Evolutionary conservation across 2,113 vertebrate species (phyloP), one percentile per base, ranked within the genome.

Genomic region (Pterocles orientalis): DNA sequence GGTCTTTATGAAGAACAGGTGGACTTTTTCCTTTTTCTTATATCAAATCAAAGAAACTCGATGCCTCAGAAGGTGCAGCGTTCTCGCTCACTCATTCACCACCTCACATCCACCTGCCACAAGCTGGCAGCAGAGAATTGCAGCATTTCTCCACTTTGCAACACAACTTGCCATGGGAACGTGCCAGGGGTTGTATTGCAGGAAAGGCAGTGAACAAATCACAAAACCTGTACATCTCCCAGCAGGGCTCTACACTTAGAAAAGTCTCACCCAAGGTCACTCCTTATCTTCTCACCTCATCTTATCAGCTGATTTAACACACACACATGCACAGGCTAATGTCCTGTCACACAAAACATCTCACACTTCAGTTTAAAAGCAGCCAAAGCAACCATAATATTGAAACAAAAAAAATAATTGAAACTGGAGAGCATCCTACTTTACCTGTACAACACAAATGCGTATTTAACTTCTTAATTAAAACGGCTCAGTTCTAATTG

Each of bases 71-170:
- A 54, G 45, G 41, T 0, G 0, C 60, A 18, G 9, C 11, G 12
- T 36, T 39, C 53, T 68, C 0, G 0, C 11, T 66, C 10, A 5
- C 17, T n/a, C 0, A 0, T 11, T 82, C 29, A 18, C 18, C 25
- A 51, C 26, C 54, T 60, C 45, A 45, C 15, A 45, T 6, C 3
- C 33, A 39, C 34, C 18, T 24, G 43, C 47, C 64, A 51, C 10
- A 14, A 29, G 18, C 36, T 12, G 43, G 36, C 58, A 88, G 48
- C 54, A 77, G 47, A 47, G 47, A 84, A 76, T 2, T 56, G 41
- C 57, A 65, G 15, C 24, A 11, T 24, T 28, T 39, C 36, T 43
- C 16, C 26, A 8, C 31, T 43, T 45, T 2, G 5, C 75, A 54
- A 25, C 21, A 4, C 18, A 45, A 2, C 13, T 20, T 28, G 19